These are phyloP conservation scores for Apus apus DNA, from an alignment of 2,113 vertebrate species.

Conservation along the genomic window DNA sequence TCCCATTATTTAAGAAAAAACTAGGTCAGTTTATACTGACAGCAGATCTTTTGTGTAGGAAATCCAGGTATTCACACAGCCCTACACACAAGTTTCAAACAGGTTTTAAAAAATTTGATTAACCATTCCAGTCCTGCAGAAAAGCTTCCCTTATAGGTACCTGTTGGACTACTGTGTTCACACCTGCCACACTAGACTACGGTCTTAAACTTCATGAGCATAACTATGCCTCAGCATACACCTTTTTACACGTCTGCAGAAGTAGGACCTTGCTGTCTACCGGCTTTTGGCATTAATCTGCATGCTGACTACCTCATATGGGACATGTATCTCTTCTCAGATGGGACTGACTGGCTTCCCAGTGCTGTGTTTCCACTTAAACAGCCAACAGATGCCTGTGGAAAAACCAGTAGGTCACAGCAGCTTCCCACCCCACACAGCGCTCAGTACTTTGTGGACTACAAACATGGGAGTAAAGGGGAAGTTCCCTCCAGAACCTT, in stretches of 20 bases:
- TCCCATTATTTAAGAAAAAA: background rate
- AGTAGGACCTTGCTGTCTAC: background rate
- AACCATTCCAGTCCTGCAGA: background rate
- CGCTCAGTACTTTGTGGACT: background rate
- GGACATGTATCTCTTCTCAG: background rate
- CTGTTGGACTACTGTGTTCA: rapidly evolving
- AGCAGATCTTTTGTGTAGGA: background rate
- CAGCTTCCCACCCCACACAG: background rate
- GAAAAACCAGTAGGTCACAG: background rate
- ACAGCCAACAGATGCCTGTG: background rate
- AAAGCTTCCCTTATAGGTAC: background rate
- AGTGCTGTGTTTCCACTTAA: background rate
- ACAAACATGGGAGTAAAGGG: background rate
- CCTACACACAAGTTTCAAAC: background rate
- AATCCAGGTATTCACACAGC: background rate
- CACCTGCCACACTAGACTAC: background rate
- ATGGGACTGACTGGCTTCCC: background rate
- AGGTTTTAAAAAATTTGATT: background rate
- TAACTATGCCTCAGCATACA: background rate
- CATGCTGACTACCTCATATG: background rate
- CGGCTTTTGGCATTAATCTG: background rate
- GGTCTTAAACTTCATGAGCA: background rate
- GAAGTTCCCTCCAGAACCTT: background rate
- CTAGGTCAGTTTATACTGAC: background rate
- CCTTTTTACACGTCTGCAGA: background rate